Evolutionary conservation across 2,797 vertebrate genomes (phyloP), one percentile per base, ranked within the genome.

Genomic region (Vireo griseus): DNA sequence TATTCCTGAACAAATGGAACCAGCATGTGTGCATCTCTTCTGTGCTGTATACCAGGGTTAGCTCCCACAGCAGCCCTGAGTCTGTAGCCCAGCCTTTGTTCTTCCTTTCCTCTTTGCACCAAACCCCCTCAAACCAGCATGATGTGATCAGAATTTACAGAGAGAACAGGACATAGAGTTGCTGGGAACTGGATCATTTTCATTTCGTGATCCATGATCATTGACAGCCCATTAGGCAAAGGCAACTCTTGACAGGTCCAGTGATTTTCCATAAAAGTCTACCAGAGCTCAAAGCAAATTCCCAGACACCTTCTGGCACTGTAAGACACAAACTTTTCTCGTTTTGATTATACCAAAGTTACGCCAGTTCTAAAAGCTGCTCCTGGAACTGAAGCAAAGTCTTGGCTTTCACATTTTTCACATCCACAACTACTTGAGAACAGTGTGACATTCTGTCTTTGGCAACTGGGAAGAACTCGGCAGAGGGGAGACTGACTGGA

Each of bases 371-470:
- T 62, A 86, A 96, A 96, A 93, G 71, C 77, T 94, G 89, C 88
- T 96, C 68, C 85, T 94, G 87, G 86, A 96, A 45, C 79, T 66
- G 66, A 96, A 95, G 88, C 10, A 11, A 90, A 85, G 51, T 74
- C 91, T 95, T 88, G 92, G 76, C 93, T 95, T 92, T 75, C 45
- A 42, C 39, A 65, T 37, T 95, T 96, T 96, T 92, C 52, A 61
- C 69, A 93, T 92, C 65, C 58, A 79, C 62, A 86, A 88, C 92
- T 95, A 65, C 92, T 91, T 91, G 94, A 96, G 96, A 97, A 88
- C 75, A 96, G 69, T 54, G 88, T 94, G 95, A 93, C 89, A 77
- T 71, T 88, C 79, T 94, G 54, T 65, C 93, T 97, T 93, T 74
- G 86, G 91, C 83, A 94, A 55, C 42, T 1, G 13, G 73, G 90